phyloP scores from a whole-genome alignment of 92 coral and sea anemone species.

The Epizoanthus ramosus region DNA sequence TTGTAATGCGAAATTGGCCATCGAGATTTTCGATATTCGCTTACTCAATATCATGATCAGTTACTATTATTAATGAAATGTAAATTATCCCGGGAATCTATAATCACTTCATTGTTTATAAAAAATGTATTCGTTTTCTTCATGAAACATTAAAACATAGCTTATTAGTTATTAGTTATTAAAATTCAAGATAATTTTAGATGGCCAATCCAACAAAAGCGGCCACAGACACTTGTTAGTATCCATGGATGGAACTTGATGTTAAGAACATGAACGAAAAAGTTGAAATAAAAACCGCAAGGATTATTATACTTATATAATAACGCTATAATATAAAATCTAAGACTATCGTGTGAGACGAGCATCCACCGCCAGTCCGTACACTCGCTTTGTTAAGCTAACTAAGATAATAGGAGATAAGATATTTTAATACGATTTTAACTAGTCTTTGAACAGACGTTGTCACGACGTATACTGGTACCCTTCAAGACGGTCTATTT shows the following conservation, averaged over 20 bases:
- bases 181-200: too few relatives aligned
- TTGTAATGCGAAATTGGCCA: slow-evolving; percentile 23
- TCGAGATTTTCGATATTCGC: slow-evolving; percentile 8
- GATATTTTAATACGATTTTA: slow-evolving; percentile 41
- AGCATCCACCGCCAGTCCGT: too few relatives aligned
- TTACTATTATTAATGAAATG: background rate
- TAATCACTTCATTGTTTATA: background rate
- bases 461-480: slow-evolving; percentile 26
- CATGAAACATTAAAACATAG: too few relatives aligned
- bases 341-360: too few relatives aligned
- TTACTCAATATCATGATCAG: background rate
- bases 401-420: slow-evolving; percentile 29
- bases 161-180: too few relatives aligned
- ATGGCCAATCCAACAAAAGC: too few relatives aligned
- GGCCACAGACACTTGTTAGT: too few relatives aligned
- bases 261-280: too few relatives aligned
- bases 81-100: background rate
- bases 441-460: slow-evolving; percentile 42
- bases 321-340: too few relatives aligned
- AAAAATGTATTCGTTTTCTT: background rate
- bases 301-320: too few relatives aligned
- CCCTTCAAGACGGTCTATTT: slow-evolving; percentile 14
- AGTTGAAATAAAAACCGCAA: too few relatives aligned
- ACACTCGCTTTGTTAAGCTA: background rate
- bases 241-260: too few relatives aligned